These are phyloP conservation scores for Ectropis grisescens DNA, from an alignment of 1,140 invertebrate genomes.

Conservation along the genomic window DNA sequence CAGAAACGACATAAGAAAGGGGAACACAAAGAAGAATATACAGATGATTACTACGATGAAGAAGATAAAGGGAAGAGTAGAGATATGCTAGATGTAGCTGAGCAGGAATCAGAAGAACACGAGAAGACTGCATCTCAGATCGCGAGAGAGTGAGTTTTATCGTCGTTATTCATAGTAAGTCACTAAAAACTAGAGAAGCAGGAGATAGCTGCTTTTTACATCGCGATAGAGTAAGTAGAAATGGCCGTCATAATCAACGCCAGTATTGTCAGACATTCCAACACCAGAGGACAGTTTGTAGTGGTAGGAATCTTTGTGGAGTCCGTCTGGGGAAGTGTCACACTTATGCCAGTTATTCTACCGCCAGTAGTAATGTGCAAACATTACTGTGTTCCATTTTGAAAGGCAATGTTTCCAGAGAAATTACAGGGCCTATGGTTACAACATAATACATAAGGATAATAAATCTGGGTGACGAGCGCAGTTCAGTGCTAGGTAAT, in stretches of 20 bases:
- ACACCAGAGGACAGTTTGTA: too few relatives aligned
- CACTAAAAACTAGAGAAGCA: neutral
- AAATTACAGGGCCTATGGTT: neutral
- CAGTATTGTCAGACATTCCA: neutral
- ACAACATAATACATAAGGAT: neutral
- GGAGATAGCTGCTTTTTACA: neutral
- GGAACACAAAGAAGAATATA: too few relatives aligned
- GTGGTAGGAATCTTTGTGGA: too few relatives aligned
- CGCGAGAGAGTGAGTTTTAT: constrained; percentile 26
- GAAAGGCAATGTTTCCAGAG: too few relatives aligned
- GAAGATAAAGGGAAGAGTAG: neutral
- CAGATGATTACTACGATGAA: too few relatives aligned
- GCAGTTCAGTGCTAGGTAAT: too few relatives aligned
- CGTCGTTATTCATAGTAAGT: neutral
- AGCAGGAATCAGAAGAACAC: constrained; percentile 22
- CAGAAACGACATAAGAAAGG: constrained; percentile 4
- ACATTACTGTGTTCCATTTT: too few relatives aligned
- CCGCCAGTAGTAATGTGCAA: too few relatives aligned
- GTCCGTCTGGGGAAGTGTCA: too few relatives aligned
- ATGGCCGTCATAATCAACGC: neutral
- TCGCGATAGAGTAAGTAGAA: neutral
- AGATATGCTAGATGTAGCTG: neutral
- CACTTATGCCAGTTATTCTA: too few relatives aligned
- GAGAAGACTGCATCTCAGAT: constrained; percentile 34
- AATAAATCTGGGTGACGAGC: too few relatives aligned